Conservation (phyloP, 2,888 invertebrate species). For the Gastracanthus pulcherrimus region DNA sequence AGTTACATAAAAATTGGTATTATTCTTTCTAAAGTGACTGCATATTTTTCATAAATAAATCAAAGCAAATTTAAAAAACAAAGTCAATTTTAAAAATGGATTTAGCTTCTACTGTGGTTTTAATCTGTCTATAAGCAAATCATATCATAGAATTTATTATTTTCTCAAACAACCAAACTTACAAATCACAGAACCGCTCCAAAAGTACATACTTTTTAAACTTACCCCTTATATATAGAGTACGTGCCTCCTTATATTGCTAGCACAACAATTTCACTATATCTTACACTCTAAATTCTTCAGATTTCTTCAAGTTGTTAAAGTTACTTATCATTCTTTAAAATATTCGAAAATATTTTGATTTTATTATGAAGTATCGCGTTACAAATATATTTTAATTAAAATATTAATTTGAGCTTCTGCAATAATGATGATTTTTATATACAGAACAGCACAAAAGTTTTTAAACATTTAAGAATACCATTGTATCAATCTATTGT, state of each 20-base stretch:
- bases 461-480: too few species aligned
- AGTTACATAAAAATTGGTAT: too few species aligned
- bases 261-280: conserved; percentile 48
- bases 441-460: too few species aligned
- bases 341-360: background rate
- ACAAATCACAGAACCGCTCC: conserved; percentile 51
- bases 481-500: too few species aligned
- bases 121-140: background rate
- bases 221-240: conserved; percentile 30
- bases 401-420: background rate
- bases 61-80: background rate
- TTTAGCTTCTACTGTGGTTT: background rate
- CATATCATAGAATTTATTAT: conserved; percentile 49
- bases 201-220: conserved; percentile 46
- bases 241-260: conserved; percentile 25
- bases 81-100: background rate
- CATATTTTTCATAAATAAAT: background rate
- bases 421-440: too few species aligned
- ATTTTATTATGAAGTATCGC: too few species aligned
- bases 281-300: conserved; percentile 37
- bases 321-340: background rate
- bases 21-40: too few species aligned
- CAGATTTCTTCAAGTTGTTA: background rate
- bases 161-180: conserved; percentile 53
- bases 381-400: background rate